These are phyloP conservation scores for Melopsittacus undulatus DNA, from an alignment of 2,797 vertebrate genomes.

Conservation along the genomic window DNA sequence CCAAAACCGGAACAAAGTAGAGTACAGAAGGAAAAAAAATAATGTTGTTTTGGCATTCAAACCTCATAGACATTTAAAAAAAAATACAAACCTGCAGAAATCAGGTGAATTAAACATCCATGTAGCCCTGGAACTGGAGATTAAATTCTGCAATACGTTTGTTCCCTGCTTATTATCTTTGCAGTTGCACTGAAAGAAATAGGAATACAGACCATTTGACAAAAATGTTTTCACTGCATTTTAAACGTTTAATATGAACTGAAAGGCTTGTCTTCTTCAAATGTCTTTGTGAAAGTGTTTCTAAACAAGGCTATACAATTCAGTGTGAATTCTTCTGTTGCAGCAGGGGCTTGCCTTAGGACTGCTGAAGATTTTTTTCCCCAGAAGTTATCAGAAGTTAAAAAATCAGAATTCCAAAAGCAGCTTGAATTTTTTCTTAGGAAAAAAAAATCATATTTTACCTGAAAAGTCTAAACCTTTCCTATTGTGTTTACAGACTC, in stretches of 20 bases:
- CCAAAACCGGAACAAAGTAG: not conserved
- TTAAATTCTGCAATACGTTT: not conserved
- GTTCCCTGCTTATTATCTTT: not conserved
- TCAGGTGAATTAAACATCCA: not conserved
- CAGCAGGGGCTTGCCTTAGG: not conserved
- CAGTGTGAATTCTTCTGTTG: not conserved
- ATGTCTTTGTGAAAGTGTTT: not conserved
- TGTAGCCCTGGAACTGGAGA: not conserved
- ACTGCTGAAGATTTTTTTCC: not conserved
- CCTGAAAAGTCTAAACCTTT: not conserved
- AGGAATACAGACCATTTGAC: not conserved
- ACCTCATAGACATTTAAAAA: not conserved
- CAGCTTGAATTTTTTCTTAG: not conserved
- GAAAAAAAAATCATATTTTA: not conserved
- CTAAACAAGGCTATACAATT: not conserved
- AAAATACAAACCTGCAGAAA: not conserved
- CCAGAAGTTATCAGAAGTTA: not conserved
- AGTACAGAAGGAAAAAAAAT: not conserved
- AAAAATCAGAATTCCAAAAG: not conserved
- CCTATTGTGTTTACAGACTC: not conserved
- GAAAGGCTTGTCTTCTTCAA: not conserved
- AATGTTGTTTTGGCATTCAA: not conserved
- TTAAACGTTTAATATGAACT: not conserved
- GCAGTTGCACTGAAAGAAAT: not conserved
- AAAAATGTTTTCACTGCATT: not conserved